phyloP scores from a whole-genome alignment of 2,888 invertebrate species.

The Atethmia centrago region DNA sequence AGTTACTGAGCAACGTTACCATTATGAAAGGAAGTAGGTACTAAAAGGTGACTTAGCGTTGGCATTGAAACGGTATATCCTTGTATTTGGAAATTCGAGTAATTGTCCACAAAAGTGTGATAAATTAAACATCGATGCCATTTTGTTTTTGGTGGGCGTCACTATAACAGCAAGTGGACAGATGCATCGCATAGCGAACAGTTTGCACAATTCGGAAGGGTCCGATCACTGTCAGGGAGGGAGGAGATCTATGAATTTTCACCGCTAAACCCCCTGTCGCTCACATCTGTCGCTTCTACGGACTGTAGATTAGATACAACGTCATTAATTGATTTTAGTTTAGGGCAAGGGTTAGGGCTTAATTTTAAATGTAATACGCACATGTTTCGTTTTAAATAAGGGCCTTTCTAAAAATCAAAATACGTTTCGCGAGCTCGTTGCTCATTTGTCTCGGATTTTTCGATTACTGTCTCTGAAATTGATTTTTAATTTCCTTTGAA shows the following conservation, averaged over 20 bases:
- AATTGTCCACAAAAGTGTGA: conserved; percentile 41
- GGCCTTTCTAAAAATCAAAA: background rate
- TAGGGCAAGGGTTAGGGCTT: conserved; percentile 82
- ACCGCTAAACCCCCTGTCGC: conserved; percentile 84
- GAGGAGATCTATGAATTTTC: conserved; percentile 85
- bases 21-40: conserved; percentile 72
- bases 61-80: conserved; percentile 70
- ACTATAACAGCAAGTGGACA: conserved; percentile 84
- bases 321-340: conserved; percentile 87
- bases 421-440: background rate
- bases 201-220: conserved; percentile 89
- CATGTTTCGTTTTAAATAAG: conserved; percentile 67
- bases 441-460: conserved; percentile 8
- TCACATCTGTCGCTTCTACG: conserved; percentile 87
- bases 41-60: conserved; percentile 65
- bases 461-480: conserved; percentile 35
- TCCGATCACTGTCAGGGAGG: conserved; percentile 79
- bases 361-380: conserved; percentile 73
- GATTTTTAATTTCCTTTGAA: conserved; percentile 40
- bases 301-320: conserved; percentile 85
- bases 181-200: conserved; percentile 84
- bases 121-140: conserved; percentile 63
- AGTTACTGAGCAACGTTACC: conserved; percentile 59
- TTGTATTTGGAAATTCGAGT: conserved; percentile 65
- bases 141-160: conserved; percentile 51